Evolutionary conservation across 2,888 invertebrate species (phyloP), one percentile per base, ranked within the genome.

Genomic region (Diploptera punctata): DNA sequence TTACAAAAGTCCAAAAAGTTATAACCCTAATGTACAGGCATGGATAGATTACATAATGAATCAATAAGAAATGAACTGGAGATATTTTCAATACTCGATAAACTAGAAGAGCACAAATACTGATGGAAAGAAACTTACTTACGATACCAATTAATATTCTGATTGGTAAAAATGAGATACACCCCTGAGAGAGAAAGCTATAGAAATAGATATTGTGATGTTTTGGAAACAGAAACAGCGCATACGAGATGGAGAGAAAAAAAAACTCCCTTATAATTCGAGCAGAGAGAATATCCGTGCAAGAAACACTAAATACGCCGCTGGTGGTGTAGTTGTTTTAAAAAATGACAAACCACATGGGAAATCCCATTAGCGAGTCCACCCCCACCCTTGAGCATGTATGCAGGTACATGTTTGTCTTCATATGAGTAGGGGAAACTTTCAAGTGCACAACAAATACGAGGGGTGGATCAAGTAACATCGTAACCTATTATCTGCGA

Each of bases 141-240:
- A n/a, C n/a, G n/a, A n/a, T n/a, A n/a, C n/a, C n/a, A n/a, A n/a
- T n/a, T n/a, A n/a, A n/a, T n/a, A n/a, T n/a, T n/a, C n/a, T n/a
- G n/a, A n/a, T n/a, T n/a, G n/a, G n/a, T n/a, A n/a, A n/a, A n/a
- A n/a, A n/a, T n/a, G n/a, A n/a, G n/a, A 33, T 29, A 57, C 29
- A 57, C 57, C 57, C 57, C 57, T 57, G 57, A 26, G 13, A 13
- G 24, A 52, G 24, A 57, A 57, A 24, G 1, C 26, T n/a, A 57
- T n/a, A 57, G 57, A 57, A 57, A 57, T 57, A 57, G 57, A 57
- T 57, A 57, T 57, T 57, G 4, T n/a, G 10, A 57, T 57, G 57
- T 54, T 54, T 57, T 57, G 10, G 31, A 57, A 57, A 57, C 16
- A 29, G 57, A 5, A 57, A n/a, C 31, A n/a, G 26, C 29, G 29